Evolutionary conservation across 1,140 invertebrate species (phyloP).

Genomic region (Caligus rogercresseyi): DNA sequence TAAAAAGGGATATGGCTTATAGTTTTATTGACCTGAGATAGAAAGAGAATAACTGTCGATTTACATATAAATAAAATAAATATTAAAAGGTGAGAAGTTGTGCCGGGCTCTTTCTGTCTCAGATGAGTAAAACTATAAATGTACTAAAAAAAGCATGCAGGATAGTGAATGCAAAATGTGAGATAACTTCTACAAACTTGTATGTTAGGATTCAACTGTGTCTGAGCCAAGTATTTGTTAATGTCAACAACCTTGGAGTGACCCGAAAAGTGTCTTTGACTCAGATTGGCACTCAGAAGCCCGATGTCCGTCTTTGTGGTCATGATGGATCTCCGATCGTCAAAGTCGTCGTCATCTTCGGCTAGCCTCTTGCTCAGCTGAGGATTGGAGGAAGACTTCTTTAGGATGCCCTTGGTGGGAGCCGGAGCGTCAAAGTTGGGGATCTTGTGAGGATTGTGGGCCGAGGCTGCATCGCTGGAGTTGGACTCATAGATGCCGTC

Average conservation of each 20-base stretch:
- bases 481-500: not conserved
- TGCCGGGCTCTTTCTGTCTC: too few species aligned
- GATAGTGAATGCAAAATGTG: too few species aligned
- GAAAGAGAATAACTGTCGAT: too few species aligned
- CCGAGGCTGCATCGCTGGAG: not conserved
- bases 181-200: not conserved
- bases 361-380: slow-evolving; percentile 7
- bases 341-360: not conserved
- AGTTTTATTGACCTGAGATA: too few species aligned
- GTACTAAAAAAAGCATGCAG: too few species aligned
- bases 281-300: not conserved
- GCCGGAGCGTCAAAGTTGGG: slow-evolving; percentile 13
- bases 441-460: not conserved
- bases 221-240: slow-evolving; percentile 9
- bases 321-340: not conserved
- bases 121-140: too few species aligned
- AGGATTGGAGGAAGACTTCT: slow-evolving; percentile 18
- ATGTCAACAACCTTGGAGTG: slow-evolving; percentile 10
- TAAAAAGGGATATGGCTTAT: too few species aligned
- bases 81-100: too few species aligned
- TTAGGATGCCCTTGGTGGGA: slow-evolving; percentile 19
- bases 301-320: not conserved
- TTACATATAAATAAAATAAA: too few species aligned
- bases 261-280: not conserved
- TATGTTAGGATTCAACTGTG: not conserved